These are phyloP conservation scores for Latrodectus geometricus DNA, from an alignment of 1,140 invertebrate species.

Conservation along the genomic window DNA sequence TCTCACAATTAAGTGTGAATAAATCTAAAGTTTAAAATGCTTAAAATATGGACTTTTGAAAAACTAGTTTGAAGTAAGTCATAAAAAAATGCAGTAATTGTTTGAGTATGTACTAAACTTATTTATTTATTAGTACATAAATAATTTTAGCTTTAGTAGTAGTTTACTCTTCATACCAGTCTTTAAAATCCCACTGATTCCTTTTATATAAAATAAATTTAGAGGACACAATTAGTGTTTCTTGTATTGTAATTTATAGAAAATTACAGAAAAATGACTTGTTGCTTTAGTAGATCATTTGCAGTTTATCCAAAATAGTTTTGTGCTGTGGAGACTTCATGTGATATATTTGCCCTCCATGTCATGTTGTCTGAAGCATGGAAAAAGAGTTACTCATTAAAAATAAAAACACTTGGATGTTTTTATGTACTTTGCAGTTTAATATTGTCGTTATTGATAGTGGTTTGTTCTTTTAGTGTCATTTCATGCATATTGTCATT, in stretches of 20 bases:
- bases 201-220: neutral
- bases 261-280: neutral
- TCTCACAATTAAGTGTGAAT: too few species aligned
- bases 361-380: constrained; percentile 31
- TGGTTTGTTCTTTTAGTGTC: neutral
- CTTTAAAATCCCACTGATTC: neutral
- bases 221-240: neutral
- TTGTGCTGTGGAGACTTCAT: constrained; percentile 35
- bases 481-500: neutral
- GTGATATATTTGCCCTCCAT: constrained; percentile 61
- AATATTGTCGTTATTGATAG: neutral
- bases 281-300: neutral
- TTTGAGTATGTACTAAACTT: too few species aligned
- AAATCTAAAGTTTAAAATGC: too few species aligned
- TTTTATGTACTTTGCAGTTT: neutral
- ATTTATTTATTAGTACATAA: neutral
- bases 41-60: too few species aligned
- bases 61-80: too few species aligned
- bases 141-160: neutral
- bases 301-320: constrained; percentile 30
- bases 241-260: constrained; percentile 1
- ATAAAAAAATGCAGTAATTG: too few species aligned
- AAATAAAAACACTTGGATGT: neutral
- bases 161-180: neutral
- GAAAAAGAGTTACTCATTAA: constrained; percentile 7